Conservation (phyloP, 1,140 invertebrate genomes). For the Melipona quadrifasciata region DNA sequence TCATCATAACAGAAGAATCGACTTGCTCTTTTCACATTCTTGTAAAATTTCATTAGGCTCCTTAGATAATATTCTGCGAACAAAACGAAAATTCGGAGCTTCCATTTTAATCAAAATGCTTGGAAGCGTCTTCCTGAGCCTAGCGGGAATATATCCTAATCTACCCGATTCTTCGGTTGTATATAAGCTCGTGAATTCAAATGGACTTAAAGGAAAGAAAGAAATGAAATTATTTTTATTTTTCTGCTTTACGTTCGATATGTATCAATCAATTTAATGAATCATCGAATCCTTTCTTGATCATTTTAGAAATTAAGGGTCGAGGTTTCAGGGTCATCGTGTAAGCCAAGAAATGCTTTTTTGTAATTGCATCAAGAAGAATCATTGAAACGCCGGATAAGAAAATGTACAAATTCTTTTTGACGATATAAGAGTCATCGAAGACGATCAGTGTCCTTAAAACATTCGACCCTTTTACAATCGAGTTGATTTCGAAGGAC, state of each 20-base stretch:
- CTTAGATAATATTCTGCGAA: slow-evolving; percentile 56
- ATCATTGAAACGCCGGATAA: neutral
- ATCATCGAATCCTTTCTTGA: slow-evolving; percentile 5
- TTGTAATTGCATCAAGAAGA: neutral
- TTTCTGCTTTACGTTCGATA: neutral
- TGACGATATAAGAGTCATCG: neutral
- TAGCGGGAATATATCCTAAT: slow-evolving; percentile 41
- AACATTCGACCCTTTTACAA: slow-evolving; percentile 39
- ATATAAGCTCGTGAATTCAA: slow-evolving; percentile 15
- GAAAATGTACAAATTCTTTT: neutral
- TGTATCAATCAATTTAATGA: neutral
- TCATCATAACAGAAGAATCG: neutral
- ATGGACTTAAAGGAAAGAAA: neutral
- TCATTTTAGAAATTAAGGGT: slow-evolving; percentile 41
- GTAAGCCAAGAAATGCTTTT: neutral
- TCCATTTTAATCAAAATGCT: slow-evolving; percentile 69
- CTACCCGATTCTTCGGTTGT: slow-evolving; percentile 45
- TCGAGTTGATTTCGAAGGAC: slow-evolving; percentile 2
- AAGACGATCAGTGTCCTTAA: slow-evolving; percentile 33
- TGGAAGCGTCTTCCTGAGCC: slow-evolving; percentile 77
- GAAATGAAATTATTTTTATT: slow-evolving; percentile 10
- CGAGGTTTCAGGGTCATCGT: slow-evolving; percentile 57
- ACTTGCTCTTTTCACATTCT: slow-evolving; percentile 26
- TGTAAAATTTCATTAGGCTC: slow-evolving; percentile 55
- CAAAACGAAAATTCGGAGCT: slow-evolving; percentile 66